Evolutionary conservation across 53 echinoderm and acorn worm species (phyloP).

Genomic region (Astropecten irregularis): DNA sequence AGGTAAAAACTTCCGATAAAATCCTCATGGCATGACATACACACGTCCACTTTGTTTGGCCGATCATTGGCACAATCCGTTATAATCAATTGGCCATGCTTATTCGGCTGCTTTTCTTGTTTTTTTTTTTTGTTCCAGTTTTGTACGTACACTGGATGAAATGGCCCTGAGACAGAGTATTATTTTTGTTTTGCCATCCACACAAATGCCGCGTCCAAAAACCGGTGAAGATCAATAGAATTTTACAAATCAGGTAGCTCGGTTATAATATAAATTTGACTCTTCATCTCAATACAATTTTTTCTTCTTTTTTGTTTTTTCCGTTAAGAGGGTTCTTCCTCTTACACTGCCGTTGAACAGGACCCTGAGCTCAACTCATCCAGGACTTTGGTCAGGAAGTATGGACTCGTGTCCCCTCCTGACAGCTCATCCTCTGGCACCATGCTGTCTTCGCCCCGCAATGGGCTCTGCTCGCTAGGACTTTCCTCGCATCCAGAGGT

Average conservation of each 20-base stretch:
- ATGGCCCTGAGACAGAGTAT: constrained; percentile 22
- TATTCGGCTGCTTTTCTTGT: no score
- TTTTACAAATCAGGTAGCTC: constrained; percentile 47
- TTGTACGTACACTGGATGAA: not conserved
- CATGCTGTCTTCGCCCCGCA: not conserved
- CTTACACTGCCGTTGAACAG: constrained; percentile 15
- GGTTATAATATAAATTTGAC: constrained; percentile 47
- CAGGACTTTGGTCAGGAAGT: constrained; percentile 62
- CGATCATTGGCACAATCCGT: no score
- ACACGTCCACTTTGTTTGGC: no score
- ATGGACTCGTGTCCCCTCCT: constrained; percentile 55
- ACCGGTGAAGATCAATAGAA: constrained; percentile 1
- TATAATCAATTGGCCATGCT: not conserved
- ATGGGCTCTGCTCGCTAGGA: not conserved
- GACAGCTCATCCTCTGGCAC: not conserved
- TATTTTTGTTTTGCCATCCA: constrained; percentile 28
- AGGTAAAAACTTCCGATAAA: not conserved
- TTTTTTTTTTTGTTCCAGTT: not conserved
- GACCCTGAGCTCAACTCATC: constrained; percentile 50
- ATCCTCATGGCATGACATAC: not conserved
- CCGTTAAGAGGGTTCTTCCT: not conserved
- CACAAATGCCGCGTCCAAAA: not conserved
- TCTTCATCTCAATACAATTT: constrained; percentile 15
- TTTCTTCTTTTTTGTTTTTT: constrained; percentile 11
- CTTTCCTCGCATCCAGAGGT: not conserved